Conservation (phyloP, 2,113 vertebrate species). For the Microcebus jonahi region DNA sequence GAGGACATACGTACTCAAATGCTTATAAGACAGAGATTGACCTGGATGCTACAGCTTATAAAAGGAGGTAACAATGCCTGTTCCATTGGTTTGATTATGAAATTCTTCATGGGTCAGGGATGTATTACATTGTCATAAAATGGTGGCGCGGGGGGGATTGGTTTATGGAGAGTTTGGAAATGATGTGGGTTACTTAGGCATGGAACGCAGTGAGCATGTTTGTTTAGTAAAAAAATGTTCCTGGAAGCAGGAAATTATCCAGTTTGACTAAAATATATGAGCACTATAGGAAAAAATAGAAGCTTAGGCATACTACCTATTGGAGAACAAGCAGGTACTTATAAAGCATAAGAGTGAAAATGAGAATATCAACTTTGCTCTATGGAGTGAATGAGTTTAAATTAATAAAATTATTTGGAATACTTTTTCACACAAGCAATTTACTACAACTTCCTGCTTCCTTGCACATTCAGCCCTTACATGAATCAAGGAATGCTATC, state of each 20-base stretch:
- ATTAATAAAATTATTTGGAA: slow-evolving; percentile 1
- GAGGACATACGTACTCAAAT: background rate
- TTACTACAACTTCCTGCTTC: background rate
- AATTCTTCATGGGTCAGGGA: background rate
- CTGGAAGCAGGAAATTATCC: background rate
- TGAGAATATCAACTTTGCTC: background rate
- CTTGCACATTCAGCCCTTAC: background rate
- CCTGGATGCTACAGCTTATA: background rate
- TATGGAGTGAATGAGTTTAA: background rate
- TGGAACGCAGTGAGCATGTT: background rate
- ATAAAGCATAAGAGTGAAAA: background rate
- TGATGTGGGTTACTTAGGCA: background rate
- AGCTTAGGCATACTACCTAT: background rate
- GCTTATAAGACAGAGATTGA: background rate
- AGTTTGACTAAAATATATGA: slow-evolving; percentile 3
- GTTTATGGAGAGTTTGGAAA: slow-evolving; percentile 22
- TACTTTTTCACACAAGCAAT: background rate
- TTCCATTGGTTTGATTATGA: background rate
- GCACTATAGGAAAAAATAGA: background rate
- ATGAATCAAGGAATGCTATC: background rate
- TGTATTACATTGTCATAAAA: background rate
- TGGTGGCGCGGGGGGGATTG: background rate
- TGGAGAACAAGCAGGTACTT: background rate
- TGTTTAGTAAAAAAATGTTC: background rate
- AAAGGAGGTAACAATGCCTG: background rate